These are phyloP conservation scores for Trinectes maculatus DNA, from an alignment of 2,113 vertebrate genomes.

Conservation along the genomic window DNA sequence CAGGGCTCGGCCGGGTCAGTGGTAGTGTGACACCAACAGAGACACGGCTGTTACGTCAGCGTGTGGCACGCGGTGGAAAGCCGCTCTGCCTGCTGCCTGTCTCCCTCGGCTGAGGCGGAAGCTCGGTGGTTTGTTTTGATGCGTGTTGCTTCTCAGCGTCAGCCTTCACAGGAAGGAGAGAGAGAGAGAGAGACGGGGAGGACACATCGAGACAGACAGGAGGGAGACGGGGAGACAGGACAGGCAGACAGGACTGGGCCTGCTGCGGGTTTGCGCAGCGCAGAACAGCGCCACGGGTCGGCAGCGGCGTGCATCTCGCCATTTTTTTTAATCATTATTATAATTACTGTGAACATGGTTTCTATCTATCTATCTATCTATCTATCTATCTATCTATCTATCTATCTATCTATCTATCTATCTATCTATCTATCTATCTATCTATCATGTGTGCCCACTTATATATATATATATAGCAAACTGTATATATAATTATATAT, in stretches of 20 bases:
- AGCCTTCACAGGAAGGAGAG: background rate
- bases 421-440: too few species aligned
- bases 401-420: too few species aligned
- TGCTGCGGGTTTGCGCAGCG: conserved; percentile 40
- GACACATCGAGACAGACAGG: background rate
- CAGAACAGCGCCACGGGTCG: conserved; percentile 61
- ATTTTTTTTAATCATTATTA: background rate
- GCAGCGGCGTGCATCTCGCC: background rate
- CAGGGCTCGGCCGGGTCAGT: background rate
- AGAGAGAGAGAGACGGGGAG: conserved; percentile 5
- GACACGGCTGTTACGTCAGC: too few species aligned
- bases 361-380: too few species aligned
- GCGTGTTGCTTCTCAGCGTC: background rate
- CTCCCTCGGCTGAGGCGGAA: background rate
- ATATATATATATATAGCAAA: too few species aligned
- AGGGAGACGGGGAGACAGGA: background rate
- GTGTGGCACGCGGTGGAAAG: background rate
- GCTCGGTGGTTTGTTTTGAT: background rate
- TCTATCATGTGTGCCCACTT: too few species aligned
- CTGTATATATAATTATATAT: too few species aligned
- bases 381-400: too few species aligned
- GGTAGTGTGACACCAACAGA: background rate
- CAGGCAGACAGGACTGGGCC: conserved; percentile 41
- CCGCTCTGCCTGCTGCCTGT: background rate
- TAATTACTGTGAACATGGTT: background rate